Evolutionary conservation across 2,113 vertebrate genomes (phyloP), one percentile per base, ranked within the genome.

Genomic region (Ramphastos sulfuratus): DNA sequence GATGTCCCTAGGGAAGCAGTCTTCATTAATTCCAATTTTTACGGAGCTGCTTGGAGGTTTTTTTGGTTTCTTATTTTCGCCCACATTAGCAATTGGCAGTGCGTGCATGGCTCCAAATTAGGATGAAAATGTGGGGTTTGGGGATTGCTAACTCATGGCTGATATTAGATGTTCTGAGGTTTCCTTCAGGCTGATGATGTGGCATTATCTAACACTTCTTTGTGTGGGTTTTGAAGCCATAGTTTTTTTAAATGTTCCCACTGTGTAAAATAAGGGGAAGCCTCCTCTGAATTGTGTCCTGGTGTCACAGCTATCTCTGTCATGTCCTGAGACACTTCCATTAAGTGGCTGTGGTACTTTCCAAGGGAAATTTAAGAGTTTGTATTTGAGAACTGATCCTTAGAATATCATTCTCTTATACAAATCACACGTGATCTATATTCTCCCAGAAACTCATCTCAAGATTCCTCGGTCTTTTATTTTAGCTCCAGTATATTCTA

Each of bases 31-130:
- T 95, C 75, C 46, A 70, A 56, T 89, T 96, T 91, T 91, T 85
- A 73, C 52, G 52, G 64, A 94, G 46, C 60, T 94, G 48, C 79
- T 91, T 91, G 74, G 63, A 70, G 60, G 7, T 24, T 93, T 96
- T 95, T 92, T 89, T 87, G 59, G 52, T 95, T 94, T 92, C 74
- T 84, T 27, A n/a, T 92, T 95, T 96, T 95, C 90, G 94, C 60
- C 67, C 56, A 80, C 48, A 48, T 91, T 70, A 91, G 78, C 67
- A 93, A 79, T 44, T 86, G 55, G 27, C 70, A 65, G 70, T 35
- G 66, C 78, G 37, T 73, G 33, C 42, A 17, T 15, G 31, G 67
- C 55, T 93, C 25, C 52, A 89, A 89, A 90, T 79, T 73, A 79
- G n/a, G 80, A 76, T 52, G 60, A 91, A 93, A 92, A 71, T 4